phyloP scores from a whole-genome alignment of 2,113 vertebrate species.

The Varanus komodoensis region DNA sequence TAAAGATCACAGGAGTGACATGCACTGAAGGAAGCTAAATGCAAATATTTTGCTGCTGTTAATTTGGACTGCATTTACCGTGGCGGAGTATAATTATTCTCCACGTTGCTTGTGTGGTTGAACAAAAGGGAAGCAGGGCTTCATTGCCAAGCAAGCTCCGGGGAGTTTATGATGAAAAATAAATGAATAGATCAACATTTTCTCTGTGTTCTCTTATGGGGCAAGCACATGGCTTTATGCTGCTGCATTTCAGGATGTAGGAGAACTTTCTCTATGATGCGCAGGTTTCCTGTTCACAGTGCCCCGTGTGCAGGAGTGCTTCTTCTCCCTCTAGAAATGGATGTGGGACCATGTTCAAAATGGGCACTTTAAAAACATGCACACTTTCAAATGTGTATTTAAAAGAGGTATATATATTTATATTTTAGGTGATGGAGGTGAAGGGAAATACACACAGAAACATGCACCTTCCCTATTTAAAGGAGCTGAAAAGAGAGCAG shows the following conservation, averaged over 20 bases:
- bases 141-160: constrained; percentile 14
- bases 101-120: neutral
- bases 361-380: too few species aligned
- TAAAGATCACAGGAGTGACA: neutral
- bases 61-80: constrained; percentile 12
- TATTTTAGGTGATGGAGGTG: too few species aligned
- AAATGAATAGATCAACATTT: neutral
- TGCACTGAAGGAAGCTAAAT: neutral
- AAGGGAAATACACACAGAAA: too few species aligned
- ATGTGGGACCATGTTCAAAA: too few species aligned
- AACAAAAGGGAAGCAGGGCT: constrained; percentile 32
- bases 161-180: constrained; percentile 13
- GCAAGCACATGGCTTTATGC: constrained; percentile 3
- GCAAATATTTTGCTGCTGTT: constrained; percentile 25
- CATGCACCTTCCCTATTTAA: too few species aligned
- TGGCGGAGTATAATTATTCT: constrained; percentile 11
- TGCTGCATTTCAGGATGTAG: neutral
- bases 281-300: too few species aligned
- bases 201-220: neutral
- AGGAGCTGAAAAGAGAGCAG: too few species aligned
- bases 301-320: too few species aligned
- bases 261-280: too few species aligned
- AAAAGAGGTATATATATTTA: too few species aligned
- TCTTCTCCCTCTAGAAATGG: too few species aligned
- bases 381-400: too few species aligned